Base-by-base conservation (phyloP, 2,113 vertebrate species). In the Helogale parvula region DNA sequence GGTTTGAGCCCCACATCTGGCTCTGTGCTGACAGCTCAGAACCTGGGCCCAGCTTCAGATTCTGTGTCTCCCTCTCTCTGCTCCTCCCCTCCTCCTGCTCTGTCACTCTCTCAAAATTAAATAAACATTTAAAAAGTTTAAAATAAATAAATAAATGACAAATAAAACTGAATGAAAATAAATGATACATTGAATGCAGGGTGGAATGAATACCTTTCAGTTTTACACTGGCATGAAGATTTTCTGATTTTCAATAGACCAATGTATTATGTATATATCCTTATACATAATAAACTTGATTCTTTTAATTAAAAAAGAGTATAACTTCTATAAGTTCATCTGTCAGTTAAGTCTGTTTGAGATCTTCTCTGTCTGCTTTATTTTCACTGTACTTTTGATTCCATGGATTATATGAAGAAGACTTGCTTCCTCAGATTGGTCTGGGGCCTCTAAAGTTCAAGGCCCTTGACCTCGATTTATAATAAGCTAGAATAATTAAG, bases 401-500 rank as follows among this genome's bases (percentile, higher is more conserved):
- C 19, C 14, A 47, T 3, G 12, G 77, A 10, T 88, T 45, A 50
- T 15, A 50, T 92, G 19, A 97, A 76, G 77, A 92, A 52, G 31
- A 0, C 38, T 52, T 77, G 1, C 25, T 85, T 91, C 57, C 82
- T 95, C 69, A 66, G 33, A 52, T 63, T 47, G 54, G 1, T 50
- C 27, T 54, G 13, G 27, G 12, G 33, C 25, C 52, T 93, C 47
- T 81, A 54, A 94, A 91, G 47, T 50, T 89, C 13, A 66, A 54
- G 19, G 21, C 4, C 63, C 13, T 71, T 85, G 82, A 85, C 54
- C 16, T 84, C 80, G 33, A 80, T 33, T 76, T 96, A 57, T 54
- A 77, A 93, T 47, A 77, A 94, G n/a, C 79, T 57, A 29, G 85
- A 80, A 96, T 90, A 85, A 71, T 82, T 77, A 82, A 88, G 52